Percentiles rank a stretch among this genome's conserved stretches.
These are phyloP conservation scores for Halictus ligatus DNA, from an alignment of 2,888 invertebrate species.

Conservation along the genomic window DNA sequence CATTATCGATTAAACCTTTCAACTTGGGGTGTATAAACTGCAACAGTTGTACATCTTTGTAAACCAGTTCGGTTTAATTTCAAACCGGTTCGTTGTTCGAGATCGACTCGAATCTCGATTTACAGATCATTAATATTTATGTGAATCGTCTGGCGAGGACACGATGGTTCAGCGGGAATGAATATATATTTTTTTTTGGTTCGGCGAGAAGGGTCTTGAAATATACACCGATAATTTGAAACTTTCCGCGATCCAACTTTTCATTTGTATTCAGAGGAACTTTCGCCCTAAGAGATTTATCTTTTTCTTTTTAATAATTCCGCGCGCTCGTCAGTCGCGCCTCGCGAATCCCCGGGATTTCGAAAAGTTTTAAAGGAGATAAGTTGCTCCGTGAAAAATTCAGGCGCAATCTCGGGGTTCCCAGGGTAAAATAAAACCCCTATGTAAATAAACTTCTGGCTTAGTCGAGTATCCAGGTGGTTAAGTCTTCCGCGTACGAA, in stretches of 20 bases:
- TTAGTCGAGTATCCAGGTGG: conserved; percentile 22
- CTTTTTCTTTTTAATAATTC: conserved; percentile 13
- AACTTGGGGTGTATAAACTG: neutral
- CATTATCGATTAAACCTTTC: neutral
- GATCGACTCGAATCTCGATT: neutral
- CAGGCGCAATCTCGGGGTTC: conserved; percentile 12
- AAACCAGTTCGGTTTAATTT: neutral
- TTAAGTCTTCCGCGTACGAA: conserved; percentile 1
- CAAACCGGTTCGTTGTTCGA: neutral
- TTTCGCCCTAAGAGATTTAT: conserved; percentile 9
- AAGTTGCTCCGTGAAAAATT: conserved; percentile 25
- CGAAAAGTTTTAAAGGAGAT: conserved; percentile 21
- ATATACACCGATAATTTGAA: conserved; percentile 9
- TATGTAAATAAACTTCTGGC: conserved; percentile 31
- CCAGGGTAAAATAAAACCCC: conserved; percentile 16
- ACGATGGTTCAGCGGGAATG: neutral
- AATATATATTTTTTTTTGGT: neutral
- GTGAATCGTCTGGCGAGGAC: neutral
- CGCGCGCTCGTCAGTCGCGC: neutral
- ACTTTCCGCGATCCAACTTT: neutral
- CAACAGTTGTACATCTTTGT: neutral
- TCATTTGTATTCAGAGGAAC: neutral
- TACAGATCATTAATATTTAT: neutral
- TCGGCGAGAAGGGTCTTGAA: neutral
- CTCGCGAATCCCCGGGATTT: neutral